Evolutionary conservation across 2,888 invertebrate genomes (phyloP).

Genomic region (Coecobrya sp.): DNA sequence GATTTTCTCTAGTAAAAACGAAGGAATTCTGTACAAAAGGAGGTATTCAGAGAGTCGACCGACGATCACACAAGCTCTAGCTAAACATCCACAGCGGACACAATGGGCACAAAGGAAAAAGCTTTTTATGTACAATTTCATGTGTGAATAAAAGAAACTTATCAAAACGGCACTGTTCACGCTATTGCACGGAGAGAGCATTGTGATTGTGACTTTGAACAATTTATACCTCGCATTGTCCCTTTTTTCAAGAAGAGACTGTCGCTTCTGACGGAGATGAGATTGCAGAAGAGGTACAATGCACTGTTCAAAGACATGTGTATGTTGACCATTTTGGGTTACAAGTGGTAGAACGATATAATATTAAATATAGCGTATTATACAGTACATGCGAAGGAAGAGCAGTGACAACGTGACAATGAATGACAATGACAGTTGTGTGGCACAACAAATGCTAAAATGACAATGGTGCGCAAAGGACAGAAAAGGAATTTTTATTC

Average conservation of each 20-base stretch:
- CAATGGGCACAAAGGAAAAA: constrained; percentile 63
- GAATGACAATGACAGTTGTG: constrained; percentile 72
- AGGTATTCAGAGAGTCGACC: constrained; percentile 51
- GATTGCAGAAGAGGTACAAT: constrained; percentile 39
- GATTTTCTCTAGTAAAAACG: constrained; percentile 50
- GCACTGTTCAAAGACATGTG: constrained; percentile 26
- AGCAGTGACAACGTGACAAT: constrained; percentile 74
- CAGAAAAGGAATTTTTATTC: constrained; percentile 53
- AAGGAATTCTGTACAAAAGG: constrained; percentile 55
- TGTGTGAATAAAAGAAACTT: constrained; percentile 72
- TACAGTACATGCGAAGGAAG: constrained; percentile 41
- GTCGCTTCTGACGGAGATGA: constrained; percentile 53
- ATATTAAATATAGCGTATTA: constrained; percentile 18
- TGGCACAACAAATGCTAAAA: constrained; percentile 63
- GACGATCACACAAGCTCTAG: constrained; percentile 24
- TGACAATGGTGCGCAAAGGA: constrained; percentile 27
- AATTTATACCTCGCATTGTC: constrained; percentile 64
- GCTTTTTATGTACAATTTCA: constrained; percentile 72
- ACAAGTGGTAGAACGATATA: constrained; percentile 27
- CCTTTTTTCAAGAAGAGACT: constrained; percentile 22
- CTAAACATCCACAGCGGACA: constrained; percentile 38
- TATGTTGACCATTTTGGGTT: constrained; percentile 31
- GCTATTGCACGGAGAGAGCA: constrained; percentile 19
- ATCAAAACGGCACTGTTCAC: constrained; percentile 62
- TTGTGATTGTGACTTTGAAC: constrained; percentile 58